These are phyloP conservation scores for Thera obeliscata DNA, from an alignment of 2,888 invertebrate genomes.

Conservation along the genomic window DNA sequence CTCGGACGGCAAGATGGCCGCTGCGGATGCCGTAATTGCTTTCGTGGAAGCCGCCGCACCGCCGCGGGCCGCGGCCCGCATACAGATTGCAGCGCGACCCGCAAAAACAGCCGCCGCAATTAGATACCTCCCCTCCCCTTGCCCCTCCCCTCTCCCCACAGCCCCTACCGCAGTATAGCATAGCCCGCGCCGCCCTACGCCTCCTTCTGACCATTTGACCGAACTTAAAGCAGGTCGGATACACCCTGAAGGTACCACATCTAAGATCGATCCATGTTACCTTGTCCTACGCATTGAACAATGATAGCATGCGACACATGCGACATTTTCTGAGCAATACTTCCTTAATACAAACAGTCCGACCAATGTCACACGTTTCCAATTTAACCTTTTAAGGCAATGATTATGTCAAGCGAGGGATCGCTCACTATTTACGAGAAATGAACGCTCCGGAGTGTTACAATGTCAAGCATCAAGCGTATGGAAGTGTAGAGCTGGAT, in stretches of 20 bases:
- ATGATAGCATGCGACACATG: neutral
- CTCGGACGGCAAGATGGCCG: slow-evolving; percentile 70
- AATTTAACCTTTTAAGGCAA: slow-evolving; percentile 11
- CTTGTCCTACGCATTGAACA: no score
- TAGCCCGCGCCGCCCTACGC: slow-evolving; percentile 31
- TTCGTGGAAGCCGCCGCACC: slow-evolving; percentile 67
- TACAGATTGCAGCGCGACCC: slow-evolving; percentile 67
- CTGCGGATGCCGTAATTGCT: slow-evolving; percentile 78
- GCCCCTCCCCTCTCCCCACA: slow-evolving; percentile 5
- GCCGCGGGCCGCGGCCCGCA: slow-evolving; percentile 48
- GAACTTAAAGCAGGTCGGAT: slow-evolving; percentile 14
- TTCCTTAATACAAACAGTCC: slow-evolving; percentile 10
- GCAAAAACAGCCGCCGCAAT: slow-evolving; percentile 68
- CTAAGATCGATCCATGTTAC: no score
- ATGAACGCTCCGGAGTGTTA: neutral
- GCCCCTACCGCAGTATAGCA: slow-evolving; percentile 11
- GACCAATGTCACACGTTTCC: slow-evolving; percentile 9
- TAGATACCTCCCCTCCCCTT: slow-evolving; percentile 48
- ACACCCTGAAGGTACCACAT: neutral
- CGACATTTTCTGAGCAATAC: slow-evolving; percentile 5
- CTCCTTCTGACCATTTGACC: slow-evolving; percentile 16
- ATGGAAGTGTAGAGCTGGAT: no score
- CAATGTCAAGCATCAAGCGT: neutral
- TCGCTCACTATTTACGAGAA: neutral
- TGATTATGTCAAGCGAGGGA: neutral